Evolutionary conservation across 2,113 vertebrate species (phyloP).

Genomic region (Hyperopisus bebe): DNA sequence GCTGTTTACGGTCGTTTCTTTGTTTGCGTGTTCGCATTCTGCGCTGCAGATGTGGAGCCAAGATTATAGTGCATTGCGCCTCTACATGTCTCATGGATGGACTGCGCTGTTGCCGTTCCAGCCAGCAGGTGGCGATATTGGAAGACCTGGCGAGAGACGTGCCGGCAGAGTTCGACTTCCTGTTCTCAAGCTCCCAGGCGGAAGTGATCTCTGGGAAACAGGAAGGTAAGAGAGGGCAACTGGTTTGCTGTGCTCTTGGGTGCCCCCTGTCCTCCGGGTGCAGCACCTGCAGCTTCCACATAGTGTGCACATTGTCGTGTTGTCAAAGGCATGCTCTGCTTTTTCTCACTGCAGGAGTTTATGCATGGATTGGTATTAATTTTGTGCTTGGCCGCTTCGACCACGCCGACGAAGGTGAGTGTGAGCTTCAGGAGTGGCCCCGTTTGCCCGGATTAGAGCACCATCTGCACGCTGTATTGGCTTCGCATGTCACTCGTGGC

Average conservation of each 20-base stretch:
- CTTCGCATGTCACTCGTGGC: background rate
- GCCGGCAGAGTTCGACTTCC: constrained; percentile 86
- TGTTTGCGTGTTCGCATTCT: background rate
- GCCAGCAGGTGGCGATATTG: constrained; percentile 91
- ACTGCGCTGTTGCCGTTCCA: constrained; percentile 41
- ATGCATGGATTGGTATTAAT: constrained; percentile 98
- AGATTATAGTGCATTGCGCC: background rate
- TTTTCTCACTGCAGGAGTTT: constrained; percentile 68
- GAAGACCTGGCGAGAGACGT: constrained; percentile 93
- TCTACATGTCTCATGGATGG: background rate
- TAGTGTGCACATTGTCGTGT: background rate
- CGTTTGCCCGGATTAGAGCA: background rate
- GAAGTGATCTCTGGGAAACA: constrained; percentile 98
- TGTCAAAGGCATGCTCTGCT: background rate
- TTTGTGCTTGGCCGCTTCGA: constrained; percentile 94
- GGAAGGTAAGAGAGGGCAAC: constrained; percentile 66
- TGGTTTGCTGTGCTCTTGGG: background rate
- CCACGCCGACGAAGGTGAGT: constrained; percentile 81
- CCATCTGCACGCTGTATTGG: background rate
- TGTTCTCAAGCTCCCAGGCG: constrained; percentile 92
- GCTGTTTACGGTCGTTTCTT: background rate
- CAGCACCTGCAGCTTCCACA: background rate
- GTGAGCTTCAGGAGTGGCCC: background rate
- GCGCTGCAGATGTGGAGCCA: background rate
- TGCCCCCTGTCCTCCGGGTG: background rate